Evolutionary conservation across 2,888 invertebrate species (phyloP), one percentile per base, ranked within the genome.

Genomic region (Drosophila ezoana): DNA sequence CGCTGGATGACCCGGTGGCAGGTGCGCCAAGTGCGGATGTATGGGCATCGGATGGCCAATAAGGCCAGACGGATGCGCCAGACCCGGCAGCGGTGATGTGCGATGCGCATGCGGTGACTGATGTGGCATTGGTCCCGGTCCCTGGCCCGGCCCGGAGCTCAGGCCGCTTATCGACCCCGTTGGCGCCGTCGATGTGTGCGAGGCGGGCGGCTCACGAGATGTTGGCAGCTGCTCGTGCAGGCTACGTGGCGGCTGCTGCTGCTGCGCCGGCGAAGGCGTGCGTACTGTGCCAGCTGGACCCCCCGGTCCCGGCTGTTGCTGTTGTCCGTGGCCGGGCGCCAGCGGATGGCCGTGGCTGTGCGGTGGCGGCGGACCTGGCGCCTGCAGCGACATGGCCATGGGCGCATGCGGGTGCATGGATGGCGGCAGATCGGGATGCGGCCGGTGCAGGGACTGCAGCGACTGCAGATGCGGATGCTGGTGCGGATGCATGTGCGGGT

Each of bases 381-480:
- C 89, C 77, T 91, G 92, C 43, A 92, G 58, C 1, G 92, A 89
- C 28, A 91, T 82, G n/a, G 91, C 84, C 67, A 92, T 87, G 0
- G 91, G 90, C 0, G 89, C 91, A 78, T 93, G 93, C 13, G 90
- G 89, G 71, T 93, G 92, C 72, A 93, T 91, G 13, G 89, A 74
- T 13, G 90, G 87, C 9, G 90, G 89, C 68, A 92, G 66, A 60
- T 92, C 92, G 18, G 91, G 91, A 82, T 92, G 92, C 14, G 92
- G 92, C 37, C 93, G 84, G 64, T 92, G 92, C 49, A 92, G 63
- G 3, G 90, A 79, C 11, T 91, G 89, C 63, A 92, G 61, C 35
- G 76, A 79, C 87, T 91, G 45, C 85, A 87, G 32, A 72, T 87
- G 76, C n/a, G 60, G 69, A 62, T 87, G 41, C 81, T 85, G 54